Base-by-base conservation (phyloP, 2,797 vertebrate genomes). In the Darevskia nairensis region DNA sequence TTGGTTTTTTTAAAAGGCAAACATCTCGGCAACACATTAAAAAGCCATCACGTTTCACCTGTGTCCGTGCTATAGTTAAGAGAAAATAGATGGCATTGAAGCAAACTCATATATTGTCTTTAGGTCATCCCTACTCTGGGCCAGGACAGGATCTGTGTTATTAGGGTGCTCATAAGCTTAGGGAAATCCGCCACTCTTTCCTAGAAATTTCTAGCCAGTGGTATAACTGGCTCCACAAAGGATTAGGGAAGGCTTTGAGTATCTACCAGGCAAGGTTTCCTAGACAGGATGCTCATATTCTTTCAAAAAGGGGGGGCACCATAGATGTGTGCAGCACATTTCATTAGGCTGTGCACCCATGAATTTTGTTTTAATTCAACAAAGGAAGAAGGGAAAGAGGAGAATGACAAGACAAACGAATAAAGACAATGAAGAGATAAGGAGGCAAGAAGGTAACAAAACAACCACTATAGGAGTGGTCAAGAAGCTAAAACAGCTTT, bases 1-100 rank as follows among this genome's bases (percentile, higher is more conserved):
- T 75, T 84, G 66, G 21, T 84, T 82, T 23, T 32, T 61, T 35
- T 25, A 84, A 41, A 84, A 41, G 71, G 39, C 76, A 55, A 80
- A 88, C 79, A 21, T 92, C 90, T 85, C 29, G 75, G 85, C 23
- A 89, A 85, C 90, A 90, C 21, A 69, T 84, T 74, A 66, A 61
- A 87, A 89, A 85, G 6, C 0, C 19, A 41, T 41, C 27, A 84
- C 84, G 1, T 66, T 29, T 91, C 32, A 92, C 41, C 81, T 68
- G 0, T 86, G 15, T 3, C 32, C 21, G 9, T 32, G 9, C 0
- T 78, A 80, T 89, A 80, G 71, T 85, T 9, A 84, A 91, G 55
- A 11, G 69, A 69, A 32, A 6, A 8, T 3, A 0, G 13, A 39
- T 69, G 11, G 35, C 35, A 89, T 19, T 91, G 64, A 83, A 89